These are phyloP conservation scores for Hemicrepidius hirtus DNA, from an alignment of 2,888 invertebrate species.

Conservation along the genomic window DNA sequence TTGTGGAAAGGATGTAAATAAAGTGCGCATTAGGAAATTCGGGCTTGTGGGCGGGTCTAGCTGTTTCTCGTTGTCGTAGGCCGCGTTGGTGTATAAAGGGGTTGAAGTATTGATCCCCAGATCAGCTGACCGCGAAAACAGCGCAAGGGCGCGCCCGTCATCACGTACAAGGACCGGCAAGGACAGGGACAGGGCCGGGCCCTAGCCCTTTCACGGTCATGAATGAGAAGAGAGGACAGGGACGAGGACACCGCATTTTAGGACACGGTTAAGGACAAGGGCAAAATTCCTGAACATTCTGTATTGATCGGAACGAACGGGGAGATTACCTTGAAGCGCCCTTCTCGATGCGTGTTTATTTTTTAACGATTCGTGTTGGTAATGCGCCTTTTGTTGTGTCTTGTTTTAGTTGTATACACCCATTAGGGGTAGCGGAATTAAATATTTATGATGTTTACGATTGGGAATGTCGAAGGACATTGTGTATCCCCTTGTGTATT, in stretches of 20 bases:
- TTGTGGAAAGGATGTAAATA: constrained; percentile 2
- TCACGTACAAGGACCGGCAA: constrained; percentile 47
- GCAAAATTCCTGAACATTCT: constrained; percentile 11
- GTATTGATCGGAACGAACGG: neutral
- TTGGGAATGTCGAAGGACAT: no score
- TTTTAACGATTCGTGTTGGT: constrained; percentile 14
- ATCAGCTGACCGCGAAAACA: constrained; percentile 63
- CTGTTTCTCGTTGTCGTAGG: constrained; percentile 62
- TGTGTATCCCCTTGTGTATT: no score
- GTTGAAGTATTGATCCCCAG: constrained; percentile 58
- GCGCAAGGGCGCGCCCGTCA: constrained; percentile 59
- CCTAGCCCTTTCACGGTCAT: constrained; percentile 23
- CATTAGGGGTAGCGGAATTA: no score
- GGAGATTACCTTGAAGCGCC: constrained; percentile 19
- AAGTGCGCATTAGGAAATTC: constrained; percentile 52
- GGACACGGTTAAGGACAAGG: constrained; percentile 26
- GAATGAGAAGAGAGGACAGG: constrained; percentile 37
- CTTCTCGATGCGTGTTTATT: constrained; percentile 6
- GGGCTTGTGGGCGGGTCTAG: constrained; percentile 54
- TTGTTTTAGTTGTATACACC: neutral
- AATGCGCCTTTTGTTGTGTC: constrained; percentile 7
- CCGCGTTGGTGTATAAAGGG: constrained; percentile 54
- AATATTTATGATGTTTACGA: no score
- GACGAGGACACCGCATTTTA: constrained; percentile 10
- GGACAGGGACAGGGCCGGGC: constrained; percentile 45